Base-by-base conservation (phyloP, 2,888 invertebrate species). In the Microplitis manilae region DNA sequence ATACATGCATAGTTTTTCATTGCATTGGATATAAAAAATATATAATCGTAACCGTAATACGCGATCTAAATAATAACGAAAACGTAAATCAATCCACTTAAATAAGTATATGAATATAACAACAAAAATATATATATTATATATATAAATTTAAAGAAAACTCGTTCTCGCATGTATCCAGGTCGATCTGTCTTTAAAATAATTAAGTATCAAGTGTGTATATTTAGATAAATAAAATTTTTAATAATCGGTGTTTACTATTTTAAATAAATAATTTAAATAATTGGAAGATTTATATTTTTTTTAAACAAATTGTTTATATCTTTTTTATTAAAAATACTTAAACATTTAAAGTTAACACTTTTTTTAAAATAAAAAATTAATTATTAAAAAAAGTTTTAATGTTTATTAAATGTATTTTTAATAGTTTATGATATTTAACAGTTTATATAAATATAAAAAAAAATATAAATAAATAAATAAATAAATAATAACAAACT, bases 131-230 rank as follows among this genome's bases (percentile, higher is more conserved):
- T 59, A 50, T 30, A 65, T 62, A 73, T 17, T 41, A 38, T 17
- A 64, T 20, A 61, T 41, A 65, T 65, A 59, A 65, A 73, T 39
- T 50, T 13, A 64, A 70, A 39, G 17, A 67, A 41, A 76, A 76
- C 50, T 69, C 71, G 50, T 72, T 73, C 61, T 76, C 71, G 39
- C 39, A 76, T 71, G 72, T 72, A 71, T 59, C 71, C 30, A 60
- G 64, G 59, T 80, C 75, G 83, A 82, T 84, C 83, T 83, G 83
- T 84, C 84, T 84, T 83, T 80, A 76, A 83, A 85, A 50, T 30
- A 30, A 30, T 30, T 30, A 87, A 86, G 83, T 89, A 87, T 89
- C 88, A 87, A 88, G 88, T 89, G 89, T 89, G 87, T 89, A 84
- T 68, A 70, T 40, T 39, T 74, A 84, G 77, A 70, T 79, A 50